phyloP scores from a whole-genome alignment of 2,797 vertebrate genomes.

The Podargus strigoides region DNA sequence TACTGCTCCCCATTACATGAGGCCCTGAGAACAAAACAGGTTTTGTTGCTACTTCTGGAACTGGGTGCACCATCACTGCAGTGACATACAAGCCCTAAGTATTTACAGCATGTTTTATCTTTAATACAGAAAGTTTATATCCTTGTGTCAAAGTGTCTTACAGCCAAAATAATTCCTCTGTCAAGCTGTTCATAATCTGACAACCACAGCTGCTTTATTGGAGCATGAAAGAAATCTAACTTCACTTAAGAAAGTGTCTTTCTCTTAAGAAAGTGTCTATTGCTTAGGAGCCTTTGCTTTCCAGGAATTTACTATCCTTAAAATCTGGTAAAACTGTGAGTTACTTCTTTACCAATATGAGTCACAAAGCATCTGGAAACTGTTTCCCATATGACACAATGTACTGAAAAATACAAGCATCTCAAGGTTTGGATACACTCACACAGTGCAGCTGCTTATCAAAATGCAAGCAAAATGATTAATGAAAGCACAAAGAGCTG shows the following conservation, averaged over 20 bases:
- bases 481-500: background rate
- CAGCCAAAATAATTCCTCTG: background rate
- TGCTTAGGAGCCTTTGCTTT: background rate
- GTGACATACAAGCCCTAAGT: background rate
- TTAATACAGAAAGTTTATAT: background rate
- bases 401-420: background rate
- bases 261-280: background rate
- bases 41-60: background rate
- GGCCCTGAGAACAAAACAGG: background rate
- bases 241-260: too few species aligned
- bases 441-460: background rate
- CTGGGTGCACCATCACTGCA: accelerated
- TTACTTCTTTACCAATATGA: background rate
- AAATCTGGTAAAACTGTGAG: background rate
- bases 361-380: background rate
- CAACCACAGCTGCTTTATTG: background rate
- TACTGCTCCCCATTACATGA: background rate
- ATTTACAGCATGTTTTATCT: background rate
- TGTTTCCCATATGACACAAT: background rate
- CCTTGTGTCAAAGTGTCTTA: background rate
- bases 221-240: background rate
- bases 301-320: background rate
- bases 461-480: background rate
- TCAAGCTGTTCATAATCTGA: background rate
- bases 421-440: background rate